Conservation (phyloP, 30 jellyfish, hydroid and myxozoan species). For the Mastigias papua region DNA sequence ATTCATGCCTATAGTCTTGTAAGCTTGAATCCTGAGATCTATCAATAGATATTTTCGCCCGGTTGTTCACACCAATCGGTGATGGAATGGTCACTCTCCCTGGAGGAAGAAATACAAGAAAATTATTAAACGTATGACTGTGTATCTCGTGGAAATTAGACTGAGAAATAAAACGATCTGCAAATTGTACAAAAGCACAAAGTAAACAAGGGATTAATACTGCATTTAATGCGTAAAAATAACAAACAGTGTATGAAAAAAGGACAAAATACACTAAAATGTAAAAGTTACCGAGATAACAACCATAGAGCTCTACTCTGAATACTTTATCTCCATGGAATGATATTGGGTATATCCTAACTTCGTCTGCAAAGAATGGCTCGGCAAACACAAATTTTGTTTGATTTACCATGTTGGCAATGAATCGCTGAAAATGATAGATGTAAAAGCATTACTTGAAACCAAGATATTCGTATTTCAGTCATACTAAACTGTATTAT, state of each 20-base stretch:
- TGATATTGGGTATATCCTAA: constrained; percentile 43
- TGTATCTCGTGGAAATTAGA: too few species aligned
- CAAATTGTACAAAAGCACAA: too few species aligned
- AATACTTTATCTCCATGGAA: constrained; percentile 54
- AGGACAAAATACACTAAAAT: background rate
- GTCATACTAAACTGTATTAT: too few species aligned
- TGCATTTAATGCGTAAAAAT: too few species aligned
- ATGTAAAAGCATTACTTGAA: background rate
- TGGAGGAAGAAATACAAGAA: too few species aligned
- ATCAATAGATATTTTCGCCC: background rate
- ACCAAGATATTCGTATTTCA: too few species aligned
- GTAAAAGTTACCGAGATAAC: constrained; percentile 43
- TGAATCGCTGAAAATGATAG: constrained; percentile 27
- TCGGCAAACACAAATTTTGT: constrained; percentile 37
- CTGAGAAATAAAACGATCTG: too few species aligned
- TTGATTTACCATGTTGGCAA: constrained; percentile 17
- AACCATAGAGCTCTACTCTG: constrained; percentile 58
- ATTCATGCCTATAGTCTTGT: background rate
- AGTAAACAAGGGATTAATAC: too few species aligned
- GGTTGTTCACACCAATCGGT: constrained; percentile 26
- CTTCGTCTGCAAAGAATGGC: constrained; percentile 63
- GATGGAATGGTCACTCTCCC: constrained; percentile 30
- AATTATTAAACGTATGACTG: too few species aligned
- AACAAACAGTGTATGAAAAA: too few species aligned
- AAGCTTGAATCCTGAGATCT: constrained; percentile 15